Evolutionary conservation across 2,113 vertebrate genomes (phyloP).

Genomic region (Aegotheles bennettii): DNA sequence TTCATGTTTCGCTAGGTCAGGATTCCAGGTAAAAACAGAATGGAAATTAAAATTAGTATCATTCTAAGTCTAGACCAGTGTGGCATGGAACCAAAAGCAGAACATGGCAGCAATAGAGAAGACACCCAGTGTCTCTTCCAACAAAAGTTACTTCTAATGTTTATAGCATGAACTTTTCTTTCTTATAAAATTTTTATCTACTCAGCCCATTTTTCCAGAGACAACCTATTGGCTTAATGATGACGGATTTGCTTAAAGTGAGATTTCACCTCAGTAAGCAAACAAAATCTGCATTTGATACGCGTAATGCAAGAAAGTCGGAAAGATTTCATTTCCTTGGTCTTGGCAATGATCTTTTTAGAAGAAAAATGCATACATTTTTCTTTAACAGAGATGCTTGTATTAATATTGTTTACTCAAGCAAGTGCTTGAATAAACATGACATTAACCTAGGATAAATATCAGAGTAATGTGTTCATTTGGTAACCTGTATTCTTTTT

Average conservation of each 20-base stretch:
- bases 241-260: background rate
- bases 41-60: background rate
- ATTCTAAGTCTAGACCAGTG: background rate
- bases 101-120: background rate
- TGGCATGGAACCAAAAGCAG: background rate
- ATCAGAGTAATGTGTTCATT: background rate
- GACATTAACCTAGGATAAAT: background rate
- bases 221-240: background rate
- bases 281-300: background rate
- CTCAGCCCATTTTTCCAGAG: background rate
- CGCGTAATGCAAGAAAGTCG: background rate
- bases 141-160: background rate
- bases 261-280: background rate
- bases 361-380: background rate
- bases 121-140: background rate
- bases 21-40: background rate
- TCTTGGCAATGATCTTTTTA: background rate
- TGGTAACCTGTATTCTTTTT: background rate
- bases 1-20: accelerated
- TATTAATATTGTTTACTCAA: background rate
- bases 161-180: background rate
- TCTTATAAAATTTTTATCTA: background rate
- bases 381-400: background rate
- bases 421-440: background rate
- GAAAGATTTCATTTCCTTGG: background rate